Evolutionary conservation across 2,888 invertebrate species (phyloP), one percentile per base, ranked within the genome.

Genomic region (Amaurobius ferox): DNA sequence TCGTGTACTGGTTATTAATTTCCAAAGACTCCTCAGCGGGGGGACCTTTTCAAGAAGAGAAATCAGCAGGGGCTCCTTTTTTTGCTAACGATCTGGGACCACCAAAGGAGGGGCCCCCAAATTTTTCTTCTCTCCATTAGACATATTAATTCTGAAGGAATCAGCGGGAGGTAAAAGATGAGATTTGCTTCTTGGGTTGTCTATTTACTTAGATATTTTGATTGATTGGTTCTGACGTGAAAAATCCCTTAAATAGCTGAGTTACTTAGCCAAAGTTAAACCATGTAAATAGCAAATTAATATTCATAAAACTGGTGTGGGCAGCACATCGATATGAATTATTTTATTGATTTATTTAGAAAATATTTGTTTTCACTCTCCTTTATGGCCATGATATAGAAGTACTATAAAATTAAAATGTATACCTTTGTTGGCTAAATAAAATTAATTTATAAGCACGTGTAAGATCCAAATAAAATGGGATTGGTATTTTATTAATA

Each of bases 91-190:
- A 79, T 64, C 66, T 28, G 9, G 32, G 79, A 79, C 79, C 79
- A 79, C 79, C 79, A 35, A 67, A 67, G 67, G 64, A 64, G 40
- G 40, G 67, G 48, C 30, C 55, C 13, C 68, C 39, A 40, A 55
- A 67, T 28, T 66, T 62, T 44, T 64, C 64, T 44, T 61, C 39
- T 7, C 44, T 29, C 79, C 72, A 79, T 79, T 79, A 79, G 71
- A 79, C 79, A 79, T 79, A 72, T 71, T 79, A 79, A 79, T 79
- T 62, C 79, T 79, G 72, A 79, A 72, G 72, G 64, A 62, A 40
- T 19, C 79, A 79, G 79, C 79, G 64, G 79, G 79, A 30, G 72
- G 79, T 72, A 66, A 72, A 79, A 79, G 79, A 79, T 79, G 71
- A 79, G 72, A 72, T 55, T 55, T 23, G 23, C n/a, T 7, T 55